Base-by-base conservation (phyloP, 2,888 invertebrate genomes). In the Lamproptera curius region DNA sequence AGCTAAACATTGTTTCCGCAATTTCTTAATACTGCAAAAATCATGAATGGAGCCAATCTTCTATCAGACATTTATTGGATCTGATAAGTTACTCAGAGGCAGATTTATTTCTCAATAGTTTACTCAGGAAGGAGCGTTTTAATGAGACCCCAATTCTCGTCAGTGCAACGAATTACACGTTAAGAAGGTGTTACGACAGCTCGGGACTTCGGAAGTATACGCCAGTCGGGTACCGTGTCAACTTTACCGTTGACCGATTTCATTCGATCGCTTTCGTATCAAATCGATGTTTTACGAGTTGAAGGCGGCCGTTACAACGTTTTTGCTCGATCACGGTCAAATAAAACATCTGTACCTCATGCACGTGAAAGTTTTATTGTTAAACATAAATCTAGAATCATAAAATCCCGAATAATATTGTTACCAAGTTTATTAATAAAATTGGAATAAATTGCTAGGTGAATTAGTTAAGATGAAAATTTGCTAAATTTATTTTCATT, bases 81-180 rank as follows among this genome's bases (percentile, higher is more conserved):
- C 15, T 20, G 20, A 37, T 42, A 31, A n/a, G n/a, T 31, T 11
- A 33, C 20, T n/a, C 16, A 4, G 14, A 16, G n/a, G n/a, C 14
- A 34, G 16, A 46, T 39, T 39, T 46, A 39, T 46, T 40, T 16
- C 26, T 33, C 10, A 35, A 49, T 39, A 40, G 17, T 38, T 14
- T 43, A 39, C n/a, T n/a, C 28, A 16, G 20, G 36, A 20, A 49
- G 39, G 33, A n/a, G 39, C 28, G 26, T 17, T 42, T 46, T 42
- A 51, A 53, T 51, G 48, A 48, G 51, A 54, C 37, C 46, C 49
- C 38, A 44, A 31, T 54, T 46, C 51, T 39, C 42, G 43, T 42
- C 51, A 51, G 53, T 54, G 53, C 51, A 54, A 33, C 36, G 44
- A 49, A 34, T 48, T 38, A 49, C 35, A 49, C 43, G 48, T 39